Evolutionary conservation across 2,113 vertebrate species (phyloP).

Genomic region (Muntiacus muntjak): DNA sequence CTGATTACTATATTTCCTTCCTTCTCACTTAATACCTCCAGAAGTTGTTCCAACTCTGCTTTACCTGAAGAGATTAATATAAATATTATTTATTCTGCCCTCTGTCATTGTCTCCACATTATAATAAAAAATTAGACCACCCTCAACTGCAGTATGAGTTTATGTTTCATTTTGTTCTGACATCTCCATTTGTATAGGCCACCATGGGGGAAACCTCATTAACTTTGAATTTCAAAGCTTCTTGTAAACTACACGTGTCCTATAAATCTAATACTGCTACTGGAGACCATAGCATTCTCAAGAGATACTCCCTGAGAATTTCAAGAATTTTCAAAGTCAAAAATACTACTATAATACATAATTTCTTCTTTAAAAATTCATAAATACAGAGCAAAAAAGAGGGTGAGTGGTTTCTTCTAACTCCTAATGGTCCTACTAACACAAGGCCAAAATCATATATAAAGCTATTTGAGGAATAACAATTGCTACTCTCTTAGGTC

Average conservation of each 20-base stretch:
- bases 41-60: neutral
- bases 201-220: slow-evolving; percentile 22
- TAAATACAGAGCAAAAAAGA: neutral
- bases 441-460: neutral
- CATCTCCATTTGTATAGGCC: slow-evolving; percentile 17
- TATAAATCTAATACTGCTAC: slow-evolving; percentile 17
- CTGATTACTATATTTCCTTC: neutral
- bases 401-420: neutral
- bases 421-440: neutral
- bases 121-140: neutral
- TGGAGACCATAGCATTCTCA: slow-evolving; percentile 4
- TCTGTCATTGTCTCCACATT: neutral
- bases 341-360: neutral
- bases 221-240: slow-evolving; percentile 36
- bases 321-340: slow-evolving; percentile 53
- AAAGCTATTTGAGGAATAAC: neutral
- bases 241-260: neutral
- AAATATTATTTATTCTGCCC: neutral
- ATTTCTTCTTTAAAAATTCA: slow-evolving; percentile 40
- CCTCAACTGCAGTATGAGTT: neutral
- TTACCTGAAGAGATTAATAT: neutral
- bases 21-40: neutral
- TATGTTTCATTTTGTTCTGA: slow-evolving; percentile 31
- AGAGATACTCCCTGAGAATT: neutral
- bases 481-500: neutral